Conservation (phyloP, 2,113 vertebrate species). For the Pao palembangensis region DNA sequence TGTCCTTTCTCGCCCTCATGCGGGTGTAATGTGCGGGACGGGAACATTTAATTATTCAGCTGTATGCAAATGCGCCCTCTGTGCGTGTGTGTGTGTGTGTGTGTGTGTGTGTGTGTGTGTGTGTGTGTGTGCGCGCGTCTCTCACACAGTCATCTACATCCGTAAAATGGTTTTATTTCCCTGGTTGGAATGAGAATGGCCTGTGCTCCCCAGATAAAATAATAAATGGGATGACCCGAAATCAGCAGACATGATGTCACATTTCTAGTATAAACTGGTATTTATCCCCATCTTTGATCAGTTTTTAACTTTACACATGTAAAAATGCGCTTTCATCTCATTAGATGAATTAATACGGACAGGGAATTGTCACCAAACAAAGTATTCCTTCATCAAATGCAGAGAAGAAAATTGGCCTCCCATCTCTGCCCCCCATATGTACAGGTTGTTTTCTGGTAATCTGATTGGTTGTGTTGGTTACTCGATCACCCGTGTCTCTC, state of each 20-base stretch:
- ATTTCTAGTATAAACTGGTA: too few relatives aligned
- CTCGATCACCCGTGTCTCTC: constrained; percentile 54
- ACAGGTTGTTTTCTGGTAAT: constrained; percentile 19
- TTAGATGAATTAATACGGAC: too few relatives aligned
- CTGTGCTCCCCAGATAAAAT: constrained; percentile 19
- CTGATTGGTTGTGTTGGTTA: constrained; percentile 54
- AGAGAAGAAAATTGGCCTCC: background rate
- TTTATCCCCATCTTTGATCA: too few relatives aligned
- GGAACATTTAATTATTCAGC: constrained; percentile 68
- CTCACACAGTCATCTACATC: constrained; percentile 22
- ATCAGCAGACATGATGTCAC: background rate
- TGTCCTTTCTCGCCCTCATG: constrained; percentile 66
- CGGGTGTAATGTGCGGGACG: constrained; percentile 60
- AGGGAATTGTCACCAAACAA: too few relatives aligned
- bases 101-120: too few relatives aligned
- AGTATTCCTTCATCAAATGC: too few relatives aligned
- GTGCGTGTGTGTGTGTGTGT: background rate
- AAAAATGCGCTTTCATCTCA: too few relatives aligned
- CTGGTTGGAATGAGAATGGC: constrained; percentile 5
- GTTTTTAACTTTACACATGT: too few relatives aligned
- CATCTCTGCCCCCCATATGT: background rate
- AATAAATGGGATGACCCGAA: constrained; percentile 19
- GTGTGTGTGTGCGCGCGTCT: background rate
- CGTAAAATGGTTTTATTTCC: constrained; percentile 36
- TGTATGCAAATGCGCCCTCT: constrained; percentile 73